phyloP scores from a whole-genome alignment of 2,113 vertebrate species.

The Oreochromis niloticus region DNA sequence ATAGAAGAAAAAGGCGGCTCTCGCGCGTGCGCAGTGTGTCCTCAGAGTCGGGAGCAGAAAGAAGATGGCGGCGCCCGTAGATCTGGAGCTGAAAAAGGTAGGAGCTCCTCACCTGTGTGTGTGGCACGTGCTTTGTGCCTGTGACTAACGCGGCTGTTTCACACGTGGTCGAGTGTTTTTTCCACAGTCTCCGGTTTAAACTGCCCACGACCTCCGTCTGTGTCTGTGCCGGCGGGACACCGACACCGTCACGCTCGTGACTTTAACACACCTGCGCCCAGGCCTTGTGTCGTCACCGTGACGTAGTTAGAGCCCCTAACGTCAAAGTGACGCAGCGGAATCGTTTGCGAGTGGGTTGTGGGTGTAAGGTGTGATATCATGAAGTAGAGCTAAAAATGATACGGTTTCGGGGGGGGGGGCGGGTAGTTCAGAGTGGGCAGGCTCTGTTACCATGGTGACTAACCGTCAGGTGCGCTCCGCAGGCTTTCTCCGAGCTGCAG shows the following conservation, averaged over 20 bases:
- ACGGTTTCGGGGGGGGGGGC: background rate
- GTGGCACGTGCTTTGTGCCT: background rate
- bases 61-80: conserved; percentile 72
- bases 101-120: background rate
- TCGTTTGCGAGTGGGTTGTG: background rate
- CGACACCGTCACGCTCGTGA: background rate
- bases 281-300: background rate
- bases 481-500: conserved; percentile 95
- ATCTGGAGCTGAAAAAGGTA: conserved; percentile 76
- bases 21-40: conserved; percentile 8
- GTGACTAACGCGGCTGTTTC: background rate
- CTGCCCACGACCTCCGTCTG: background rate
- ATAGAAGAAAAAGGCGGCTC: fast-evolving
- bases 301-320: background rate
- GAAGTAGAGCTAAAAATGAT: background rate
- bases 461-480: background rate
- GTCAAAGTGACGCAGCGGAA: background rate
- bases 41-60: background rate
- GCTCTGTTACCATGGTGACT: background rate
- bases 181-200: background rate
- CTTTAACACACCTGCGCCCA: background rate
- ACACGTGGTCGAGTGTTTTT: background rate
- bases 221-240: background rate
- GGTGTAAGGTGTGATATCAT: background rate
- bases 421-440: background rate